phyloP scores from a whole-genome alignment of 92 coral and sea anemone genomes.

The Epizoanthus stellaris region DNA sequence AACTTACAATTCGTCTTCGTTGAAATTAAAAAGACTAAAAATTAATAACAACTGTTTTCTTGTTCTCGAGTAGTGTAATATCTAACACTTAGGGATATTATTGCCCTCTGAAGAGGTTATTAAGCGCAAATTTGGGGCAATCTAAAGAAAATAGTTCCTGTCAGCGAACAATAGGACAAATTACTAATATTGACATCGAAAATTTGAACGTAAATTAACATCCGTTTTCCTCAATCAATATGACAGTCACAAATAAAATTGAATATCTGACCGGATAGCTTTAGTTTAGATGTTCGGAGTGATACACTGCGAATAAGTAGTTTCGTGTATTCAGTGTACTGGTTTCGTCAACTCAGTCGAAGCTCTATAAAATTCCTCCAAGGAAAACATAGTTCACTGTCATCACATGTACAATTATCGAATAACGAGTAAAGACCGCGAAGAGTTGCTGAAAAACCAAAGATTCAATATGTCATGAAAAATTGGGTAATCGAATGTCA shows the following conservation, averaged over 20 bases:
- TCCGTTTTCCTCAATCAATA: conserved; percentile 40
- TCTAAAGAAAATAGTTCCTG: conserved; percentile 21
- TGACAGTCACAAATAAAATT: background rate
- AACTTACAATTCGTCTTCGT: background rate
- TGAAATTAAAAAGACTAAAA: background rate
- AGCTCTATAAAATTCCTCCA: background rate
- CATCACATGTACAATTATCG: background rate
- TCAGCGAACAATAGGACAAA: conserved; percentile 3
- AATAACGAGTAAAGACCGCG: background rate
- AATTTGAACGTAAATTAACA: conserved; percentile 6
- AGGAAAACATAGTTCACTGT: background rate
- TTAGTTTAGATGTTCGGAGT: background rate
- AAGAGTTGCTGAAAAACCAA: background rate
- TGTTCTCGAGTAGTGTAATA: conserved; percentile 19
- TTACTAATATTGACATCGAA: background rate
- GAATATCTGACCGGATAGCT: background rate
- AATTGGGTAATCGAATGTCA: background rate
- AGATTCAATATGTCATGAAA: background rate
- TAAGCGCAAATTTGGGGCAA: conserved; percentile 9
- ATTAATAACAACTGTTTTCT: background rate
- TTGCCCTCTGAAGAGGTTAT: conserved; percentile 1
- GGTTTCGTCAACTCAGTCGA: too few relatives aligned
- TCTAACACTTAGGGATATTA: conserved; percentile 19
- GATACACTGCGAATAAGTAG: background rate
- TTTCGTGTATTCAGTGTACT: background rate